These are phyloP conservation scores for Cydia amplana DNA, from an alignment of 1,140 invertebrate species.

Conservation along the genomic window DNA sequence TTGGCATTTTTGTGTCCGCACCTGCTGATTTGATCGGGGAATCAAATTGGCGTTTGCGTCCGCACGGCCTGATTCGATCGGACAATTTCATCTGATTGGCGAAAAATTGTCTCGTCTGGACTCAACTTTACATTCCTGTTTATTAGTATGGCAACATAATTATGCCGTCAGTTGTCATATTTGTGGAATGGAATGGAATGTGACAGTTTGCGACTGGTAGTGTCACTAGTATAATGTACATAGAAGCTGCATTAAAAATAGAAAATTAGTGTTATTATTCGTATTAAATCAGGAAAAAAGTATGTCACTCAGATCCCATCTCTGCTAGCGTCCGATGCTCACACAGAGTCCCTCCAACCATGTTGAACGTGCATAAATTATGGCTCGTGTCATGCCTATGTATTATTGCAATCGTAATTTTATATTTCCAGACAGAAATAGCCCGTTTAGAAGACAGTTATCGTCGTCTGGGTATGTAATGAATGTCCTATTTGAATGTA, in stretches of 20 bases:
- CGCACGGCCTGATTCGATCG: no score
- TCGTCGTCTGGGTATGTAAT: constrained; percentile 61
- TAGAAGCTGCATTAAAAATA: constrained; percentile 27
- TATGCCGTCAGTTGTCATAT: constrained; percentile 22
- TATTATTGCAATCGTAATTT: constrained; percentile 67
- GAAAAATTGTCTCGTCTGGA: no score
- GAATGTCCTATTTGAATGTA: background rate
- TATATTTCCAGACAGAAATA: constrained; percentile 75
- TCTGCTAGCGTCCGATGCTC: constrained; percentile 48
- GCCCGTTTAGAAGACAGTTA: constrained; percentile 64
- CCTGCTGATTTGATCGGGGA: no score
- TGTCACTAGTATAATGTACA: no score
- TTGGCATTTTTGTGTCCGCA: no score
- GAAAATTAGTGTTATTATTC: constrained; percentile 60
- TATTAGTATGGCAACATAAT: constrained; percentile 10
- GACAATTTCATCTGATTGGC: no score
- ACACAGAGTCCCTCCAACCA: constrained; percentile 48
- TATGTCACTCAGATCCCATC: constrained; percentile 53
- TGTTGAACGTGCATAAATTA: constrained; percentile 74
- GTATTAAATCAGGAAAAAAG: constrained; percentile 59
- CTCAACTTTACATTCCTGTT: no score
- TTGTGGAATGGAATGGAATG: constrained; percentile 31
- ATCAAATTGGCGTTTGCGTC: no score
- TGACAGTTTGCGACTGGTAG: constrained; percentile 28
- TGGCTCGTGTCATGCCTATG: constrained; percentile 69